Conservation (phyloP, 2,113 vertebrate species). For the Tricholaema leucomelas region DNA sequence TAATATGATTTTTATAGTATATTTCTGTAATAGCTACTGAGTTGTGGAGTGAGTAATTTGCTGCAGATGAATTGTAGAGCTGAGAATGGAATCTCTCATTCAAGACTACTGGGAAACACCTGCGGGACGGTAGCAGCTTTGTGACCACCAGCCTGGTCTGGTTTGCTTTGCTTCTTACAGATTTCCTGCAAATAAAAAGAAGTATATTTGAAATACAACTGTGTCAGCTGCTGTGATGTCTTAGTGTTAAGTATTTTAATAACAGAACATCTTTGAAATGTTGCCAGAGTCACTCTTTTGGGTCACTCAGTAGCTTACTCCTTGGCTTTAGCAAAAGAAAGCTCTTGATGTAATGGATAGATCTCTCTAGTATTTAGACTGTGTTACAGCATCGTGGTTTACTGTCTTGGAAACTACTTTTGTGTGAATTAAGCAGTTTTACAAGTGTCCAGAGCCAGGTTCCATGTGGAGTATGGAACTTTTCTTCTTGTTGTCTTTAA, state of each 20-base stretch:
- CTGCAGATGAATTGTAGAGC: background rate
- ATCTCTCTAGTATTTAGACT: background rate
- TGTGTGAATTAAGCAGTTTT: background rate
- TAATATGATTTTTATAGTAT: background rate
- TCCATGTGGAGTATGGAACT: background rate
- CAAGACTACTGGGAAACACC: background rate
- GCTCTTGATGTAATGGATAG: background rate
- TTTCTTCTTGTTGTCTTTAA: too few relatives aligned
- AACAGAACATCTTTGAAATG: background rate
- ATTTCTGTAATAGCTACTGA: background rate
- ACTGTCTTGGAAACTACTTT: background rate
- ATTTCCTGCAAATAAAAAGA: background rate
- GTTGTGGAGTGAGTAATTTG: background rate
- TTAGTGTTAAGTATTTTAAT: background rate
- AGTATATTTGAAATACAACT: background rate
- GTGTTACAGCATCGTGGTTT: background rate
- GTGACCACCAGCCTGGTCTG: background rate
- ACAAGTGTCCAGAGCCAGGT: background rate
- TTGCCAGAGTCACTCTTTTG: background rate
- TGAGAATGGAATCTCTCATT: background rate
- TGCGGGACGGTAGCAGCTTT: background rate
- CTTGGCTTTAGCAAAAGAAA: background rate
- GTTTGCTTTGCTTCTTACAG: background rate
- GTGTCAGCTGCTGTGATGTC: background rate
- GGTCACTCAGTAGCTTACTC: background rate